phyloP scores from a whole-genome alignment of 2,113 vertebrate species.

The Pyrgilauda ruficollis region DNA sequence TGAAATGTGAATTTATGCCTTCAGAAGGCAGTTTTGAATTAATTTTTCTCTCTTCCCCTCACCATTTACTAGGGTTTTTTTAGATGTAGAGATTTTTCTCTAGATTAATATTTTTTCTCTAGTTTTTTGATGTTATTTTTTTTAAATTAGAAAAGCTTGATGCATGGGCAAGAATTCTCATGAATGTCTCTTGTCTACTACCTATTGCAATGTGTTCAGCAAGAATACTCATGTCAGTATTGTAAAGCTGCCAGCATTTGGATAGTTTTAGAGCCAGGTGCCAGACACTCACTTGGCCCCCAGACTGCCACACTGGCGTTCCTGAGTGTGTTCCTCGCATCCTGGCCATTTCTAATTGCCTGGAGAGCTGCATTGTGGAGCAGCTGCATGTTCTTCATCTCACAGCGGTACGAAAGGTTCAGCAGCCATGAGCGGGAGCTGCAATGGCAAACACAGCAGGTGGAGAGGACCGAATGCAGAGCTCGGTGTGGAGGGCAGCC shows the following conservation, averaged over 20 bases:
- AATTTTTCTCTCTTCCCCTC: neutral
- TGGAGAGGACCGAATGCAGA: neutral
- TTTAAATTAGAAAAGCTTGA: neutral
- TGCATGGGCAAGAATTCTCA: neutral
- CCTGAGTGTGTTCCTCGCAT: neutral
- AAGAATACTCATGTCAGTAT: neutral
- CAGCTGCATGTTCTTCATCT: neutral
- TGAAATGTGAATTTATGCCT: neutral
- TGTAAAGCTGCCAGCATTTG: neutral
- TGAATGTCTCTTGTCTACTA: neutral
- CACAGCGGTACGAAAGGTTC: fast-evolving
- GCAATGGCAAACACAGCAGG: fast-evolving
- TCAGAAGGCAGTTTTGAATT: neutral
- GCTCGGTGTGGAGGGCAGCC: fast-evolving
- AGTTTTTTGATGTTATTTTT: neutral
- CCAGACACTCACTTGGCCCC: neutral
- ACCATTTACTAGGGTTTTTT: neutral
- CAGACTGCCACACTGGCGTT: neutral
- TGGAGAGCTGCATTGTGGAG: neutral
- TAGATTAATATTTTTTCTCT: neutral
- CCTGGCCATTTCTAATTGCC: neutral
- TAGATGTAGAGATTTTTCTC: neutral
- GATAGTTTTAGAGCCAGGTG: neutral
- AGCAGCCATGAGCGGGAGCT: neutral
- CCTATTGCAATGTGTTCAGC: neutral